These are phyloP conservation scores for Bombus soroeensis DNA, from an alignment of 1,140 invertebrate genomes.

Conservation along the genomic window DNA sequence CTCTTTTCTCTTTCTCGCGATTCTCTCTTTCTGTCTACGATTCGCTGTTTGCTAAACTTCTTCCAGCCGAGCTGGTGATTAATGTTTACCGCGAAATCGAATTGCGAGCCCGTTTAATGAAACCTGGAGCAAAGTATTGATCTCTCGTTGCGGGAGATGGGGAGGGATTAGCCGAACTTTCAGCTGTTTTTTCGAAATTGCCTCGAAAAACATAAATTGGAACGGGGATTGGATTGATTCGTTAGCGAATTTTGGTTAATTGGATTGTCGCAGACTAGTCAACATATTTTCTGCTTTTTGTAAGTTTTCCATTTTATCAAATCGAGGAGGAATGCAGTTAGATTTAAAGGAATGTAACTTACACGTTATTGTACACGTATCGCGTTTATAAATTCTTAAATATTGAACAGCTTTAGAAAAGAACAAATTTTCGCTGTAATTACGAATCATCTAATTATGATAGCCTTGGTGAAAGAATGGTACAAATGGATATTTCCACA, in stretches of 20 bases:
- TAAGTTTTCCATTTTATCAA: too few relatives aligned
- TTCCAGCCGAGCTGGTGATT: constrained; percentile 21
- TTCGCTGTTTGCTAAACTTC: constrained; percentile 26
- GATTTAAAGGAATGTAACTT: too few relatives aligned
- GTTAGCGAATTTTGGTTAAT: neutral
- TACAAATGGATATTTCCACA: too few relatives aligned
- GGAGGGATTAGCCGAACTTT: neutral
- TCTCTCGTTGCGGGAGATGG: neutral
- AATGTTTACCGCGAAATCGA: constrained; percentile 55
- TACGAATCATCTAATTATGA: too few relatives aligned
- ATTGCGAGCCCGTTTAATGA: constrained; percentile 34
- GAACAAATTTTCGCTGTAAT: too few relatives aligned
- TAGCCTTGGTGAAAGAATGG: too few relatives aligned
- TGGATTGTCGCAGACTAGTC: too few relatives aligned
- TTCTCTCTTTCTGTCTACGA: neutral
- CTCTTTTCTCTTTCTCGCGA: neutral
- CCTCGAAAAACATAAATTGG: neutral
- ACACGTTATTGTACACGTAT: too few relatives aligned
- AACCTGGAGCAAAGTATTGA: constrained; percentile 13
- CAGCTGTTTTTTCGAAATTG: neutral
- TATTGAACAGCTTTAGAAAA: too few relatives aligned
- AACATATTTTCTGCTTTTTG: too few relatives aligned
- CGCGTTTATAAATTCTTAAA: too few relatives aligned
- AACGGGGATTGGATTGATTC: neutral
- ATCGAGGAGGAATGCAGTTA: too few relatives aligned